Evolutionary conservation across 2,888 invertebrate genomes (phyloP).

Genomic region (Erebia ligea): DNA sequence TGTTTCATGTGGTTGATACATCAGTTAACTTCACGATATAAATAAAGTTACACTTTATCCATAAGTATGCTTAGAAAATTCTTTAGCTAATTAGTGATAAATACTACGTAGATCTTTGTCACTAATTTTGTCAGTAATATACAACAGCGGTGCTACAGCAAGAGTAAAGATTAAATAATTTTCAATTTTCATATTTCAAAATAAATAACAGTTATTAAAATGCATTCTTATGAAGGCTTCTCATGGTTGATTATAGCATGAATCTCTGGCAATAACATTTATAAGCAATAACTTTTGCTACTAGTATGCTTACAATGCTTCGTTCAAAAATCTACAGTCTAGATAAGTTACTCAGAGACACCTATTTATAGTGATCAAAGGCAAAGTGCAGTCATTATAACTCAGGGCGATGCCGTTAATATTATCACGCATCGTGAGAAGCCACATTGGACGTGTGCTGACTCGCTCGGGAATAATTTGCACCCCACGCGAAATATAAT

Average conservation of each 20-base stretch:
- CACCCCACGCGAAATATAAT: background rate
- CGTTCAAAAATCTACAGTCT: no score
- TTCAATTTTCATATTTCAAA: background rate
- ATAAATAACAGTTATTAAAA: background rate
- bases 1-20: conserved; percentile 73
- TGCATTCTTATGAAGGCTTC: no score
- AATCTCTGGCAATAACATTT: no score
- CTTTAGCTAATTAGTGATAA: background rate
- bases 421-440: background rate
- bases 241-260: no score
- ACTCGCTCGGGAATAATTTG: background rate
- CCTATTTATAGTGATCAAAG: background rate
- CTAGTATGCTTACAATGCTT: no score
- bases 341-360: no score
- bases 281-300: no score
- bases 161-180: background rate
- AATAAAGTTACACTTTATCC: background rate
- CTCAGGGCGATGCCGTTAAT: background rate
- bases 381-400: background rate
- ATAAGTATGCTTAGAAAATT: background rate
- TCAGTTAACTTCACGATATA: conserved; percentile 15
- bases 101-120: no score
- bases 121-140: background rate
- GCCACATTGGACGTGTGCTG: background rate
- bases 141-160: background rate